Conservation (phyloP, 2,797 vertebrate genomes). For the Hafferia zeledoni region DNA sequence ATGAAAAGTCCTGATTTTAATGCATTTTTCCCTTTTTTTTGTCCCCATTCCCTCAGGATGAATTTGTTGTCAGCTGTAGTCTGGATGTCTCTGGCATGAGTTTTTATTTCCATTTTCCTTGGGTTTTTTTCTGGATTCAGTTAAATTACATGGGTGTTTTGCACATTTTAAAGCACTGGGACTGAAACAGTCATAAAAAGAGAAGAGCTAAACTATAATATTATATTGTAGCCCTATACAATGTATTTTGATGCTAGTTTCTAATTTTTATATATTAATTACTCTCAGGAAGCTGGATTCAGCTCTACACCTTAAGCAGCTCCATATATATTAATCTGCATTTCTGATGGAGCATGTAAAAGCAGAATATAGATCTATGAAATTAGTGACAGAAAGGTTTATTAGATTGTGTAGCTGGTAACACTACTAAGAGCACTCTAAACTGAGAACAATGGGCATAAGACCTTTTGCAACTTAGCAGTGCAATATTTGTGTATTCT, state of each 20-base stretch:
- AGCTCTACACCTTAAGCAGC: background rate
- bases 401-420: background rate
- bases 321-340: background rate
- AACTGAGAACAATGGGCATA: background rate
- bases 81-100: background rate
- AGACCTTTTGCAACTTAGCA: background rate
- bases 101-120: background rate
- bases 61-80: background rate
- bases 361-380: background rate
- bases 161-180: background rate
- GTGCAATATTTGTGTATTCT: background rate
- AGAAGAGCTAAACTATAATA: background rate
- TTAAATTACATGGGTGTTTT: background rate
- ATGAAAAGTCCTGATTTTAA: background rate
- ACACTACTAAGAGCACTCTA: background rate
- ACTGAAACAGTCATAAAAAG: background rate
- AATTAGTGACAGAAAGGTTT: background rate
- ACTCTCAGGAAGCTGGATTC: background rate
- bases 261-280: background rate
- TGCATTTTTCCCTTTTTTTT: background rate
- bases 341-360: background rate
- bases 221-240: background rate
- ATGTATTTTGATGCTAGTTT: background rate
- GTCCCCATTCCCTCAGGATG: background rate
- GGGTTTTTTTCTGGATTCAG: background rate